A percentile compares a stretch with the other conserved stretches of the same genome.
phyloP scores from a whole-genome alignment of 2,113 vertebrate genomes.

The Rhinogobius similis region DNA sequence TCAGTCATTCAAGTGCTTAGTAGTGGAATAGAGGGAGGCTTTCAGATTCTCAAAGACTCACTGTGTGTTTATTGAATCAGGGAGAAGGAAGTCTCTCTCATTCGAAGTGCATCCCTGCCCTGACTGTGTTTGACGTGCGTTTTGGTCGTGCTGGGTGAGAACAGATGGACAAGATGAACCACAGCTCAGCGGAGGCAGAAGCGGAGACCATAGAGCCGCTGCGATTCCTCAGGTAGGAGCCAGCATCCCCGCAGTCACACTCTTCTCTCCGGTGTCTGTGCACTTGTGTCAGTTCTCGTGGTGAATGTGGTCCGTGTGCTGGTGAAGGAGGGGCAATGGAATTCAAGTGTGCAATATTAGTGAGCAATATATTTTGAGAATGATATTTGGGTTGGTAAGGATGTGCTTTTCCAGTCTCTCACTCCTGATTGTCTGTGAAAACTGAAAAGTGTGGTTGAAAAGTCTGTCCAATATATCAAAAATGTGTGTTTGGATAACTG shows the following conservation, averaged over 20 bases:
- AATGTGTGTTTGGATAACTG: too few relatives aligned
- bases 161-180: conserved; percentile 77
- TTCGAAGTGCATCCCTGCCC: conserved; percentile 35
- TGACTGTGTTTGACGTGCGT: conserved; percentile 36
- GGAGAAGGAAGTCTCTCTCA: conserved; percentile 31
- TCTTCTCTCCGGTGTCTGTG: conserved; percentile 3
- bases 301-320: neutral
- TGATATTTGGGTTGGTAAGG: neutral
- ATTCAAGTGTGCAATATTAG: neutral
- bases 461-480: too few relatives aligned
- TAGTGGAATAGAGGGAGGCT: conserved; percentile 34
- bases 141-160: conserved; percentile 37
- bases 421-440: neutral
- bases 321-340: too few relatives aligned
- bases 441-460: too few relatives aligned
- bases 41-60: conserved; percentile 47
- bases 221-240: conserved; percentile 79
- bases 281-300: neutral
- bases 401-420: neutral
- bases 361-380: too few relatives aligned
- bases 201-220: conserved; percentile 76
- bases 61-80: conserved; percentile 42
- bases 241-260: conserved; percentile 9
- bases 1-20: conserved; percentile 52
- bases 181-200: conserved; percentile 77